These are phyloP conservation scores for Myrmecobius fasciatus DNA, from an alignment of 2,113 vertebrate genomes.

Conservation along the genomic window DNA sequence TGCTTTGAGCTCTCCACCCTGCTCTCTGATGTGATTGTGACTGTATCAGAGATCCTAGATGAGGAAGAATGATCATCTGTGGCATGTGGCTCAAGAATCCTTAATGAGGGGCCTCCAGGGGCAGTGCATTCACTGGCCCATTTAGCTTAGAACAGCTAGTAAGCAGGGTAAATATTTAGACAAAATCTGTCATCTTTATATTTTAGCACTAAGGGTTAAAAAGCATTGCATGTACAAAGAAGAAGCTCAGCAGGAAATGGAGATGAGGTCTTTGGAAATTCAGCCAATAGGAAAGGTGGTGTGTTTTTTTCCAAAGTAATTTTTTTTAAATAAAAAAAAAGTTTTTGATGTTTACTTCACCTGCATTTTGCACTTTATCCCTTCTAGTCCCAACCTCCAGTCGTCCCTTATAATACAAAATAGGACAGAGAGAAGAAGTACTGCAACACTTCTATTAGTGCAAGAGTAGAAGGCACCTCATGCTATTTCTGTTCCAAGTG, in stretches of 20 bases:
- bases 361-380: background rate
- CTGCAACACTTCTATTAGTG: background rate
- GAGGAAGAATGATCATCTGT: background rate
- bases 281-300: background rate
- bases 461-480: background rate
- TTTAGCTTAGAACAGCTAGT: background rate
- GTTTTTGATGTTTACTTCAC: background rate
- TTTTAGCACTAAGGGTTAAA: background rate
- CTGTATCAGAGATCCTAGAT: background rate
- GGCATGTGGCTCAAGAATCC: background rate
- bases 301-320: background rate
- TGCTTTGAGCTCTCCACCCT: background rate
- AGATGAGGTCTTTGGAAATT: background rate
- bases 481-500: background rate
- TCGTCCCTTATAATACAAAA: background rate
- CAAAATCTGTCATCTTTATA: background rate
- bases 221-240: background rate
- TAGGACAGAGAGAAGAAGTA: background rate
- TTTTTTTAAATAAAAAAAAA: background rate
- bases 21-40: background rate
- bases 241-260: background rate
- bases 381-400: background rate
- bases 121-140: background rate
- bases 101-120: background rate
- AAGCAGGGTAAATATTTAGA: background rate